phyloP scores from a whole-genome alignment of 2,113 vertebrate genomes.

The Ginglymostoma cirratum region DNA sequence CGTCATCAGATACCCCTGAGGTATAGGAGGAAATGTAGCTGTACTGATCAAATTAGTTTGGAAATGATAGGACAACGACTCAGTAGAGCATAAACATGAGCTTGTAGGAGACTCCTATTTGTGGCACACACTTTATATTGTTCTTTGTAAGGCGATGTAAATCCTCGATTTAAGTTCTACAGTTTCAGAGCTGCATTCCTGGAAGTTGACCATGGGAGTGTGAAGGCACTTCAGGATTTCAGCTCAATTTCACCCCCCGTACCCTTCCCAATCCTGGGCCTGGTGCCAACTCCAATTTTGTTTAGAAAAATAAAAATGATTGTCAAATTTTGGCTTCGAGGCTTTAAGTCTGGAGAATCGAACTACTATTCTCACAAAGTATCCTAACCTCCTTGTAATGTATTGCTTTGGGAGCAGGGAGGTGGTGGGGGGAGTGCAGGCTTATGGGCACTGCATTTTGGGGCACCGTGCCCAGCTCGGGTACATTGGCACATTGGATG shows the following conservation, averaged over 20 bases:
- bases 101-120: background rate
- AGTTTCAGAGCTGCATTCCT: background rate
- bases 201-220: no score
- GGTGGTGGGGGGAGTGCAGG: no score
- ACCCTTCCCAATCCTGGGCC: no score
- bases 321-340: background rate
- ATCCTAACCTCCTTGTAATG: background rate
- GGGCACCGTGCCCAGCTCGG: background rate
- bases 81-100: background rate
- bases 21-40: no score
- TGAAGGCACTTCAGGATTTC: no score
- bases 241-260: no score
- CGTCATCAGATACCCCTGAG: no score
- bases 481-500: background rate
- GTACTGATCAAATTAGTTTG: no score
- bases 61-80: background rate
- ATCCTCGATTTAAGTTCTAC: background rate
- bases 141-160: background rate
- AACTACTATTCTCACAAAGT: background rate
- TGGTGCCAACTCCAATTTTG: no score
- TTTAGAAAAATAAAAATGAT: background rate
- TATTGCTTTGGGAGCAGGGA: background rate
- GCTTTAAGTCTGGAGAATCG: background rate
- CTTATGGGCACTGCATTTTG: background rate
- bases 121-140: no score